These are phyloP conservation scores for Iguana delicatissima DNA, from an alignment of 2,797 vertebrate species.

Conservation along the genomic window DNA sequence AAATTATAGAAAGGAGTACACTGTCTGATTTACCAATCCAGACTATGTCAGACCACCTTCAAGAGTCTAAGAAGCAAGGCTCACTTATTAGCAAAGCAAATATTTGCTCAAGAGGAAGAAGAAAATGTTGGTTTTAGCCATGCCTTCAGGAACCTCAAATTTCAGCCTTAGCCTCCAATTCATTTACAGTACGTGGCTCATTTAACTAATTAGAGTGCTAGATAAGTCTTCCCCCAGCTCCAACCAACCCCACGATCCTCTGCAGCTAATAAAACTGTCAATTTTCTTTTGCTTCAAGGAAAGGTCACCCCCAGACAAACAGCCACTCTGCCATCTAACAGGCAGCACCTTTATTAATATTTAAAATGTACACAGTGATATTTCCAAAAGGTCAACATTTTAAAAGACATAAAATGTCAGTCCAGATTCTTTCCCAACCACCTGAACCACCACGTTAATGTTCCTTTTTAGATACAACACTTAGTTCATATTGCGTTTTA, in stretches of 20 bases:
- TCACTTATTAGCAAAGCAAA: constrained; percentile 28
- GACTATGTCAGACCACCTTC: not conserved
- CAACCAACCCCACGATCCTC: constrained; percentile 53
- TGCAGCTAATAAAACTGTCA: constrained; percentile 83
- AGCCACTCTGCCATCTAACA: constrained; percentile 78
- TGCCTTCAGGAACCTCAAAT: constrained; percentile 41
- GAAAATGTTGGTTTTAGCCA: not conserved
- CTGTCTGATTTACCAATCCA: not conserved
- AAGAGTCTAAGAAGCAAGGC: not conserved
- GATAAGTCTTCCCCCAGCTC: constrained; percentile 49
- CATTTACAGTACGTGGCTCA: constrained; percentile 59
- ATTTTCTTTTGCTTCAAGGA: constrained; percentile 82
- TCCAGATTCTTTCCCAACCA: constrained; percentile 68
- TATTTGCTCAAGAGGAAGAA: constrained; percentile 9
- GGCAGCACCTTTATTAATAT: constrained; percentile 90
- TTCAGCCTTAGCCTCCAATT: constrained; percentile 30
- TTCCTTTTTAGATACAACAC: constrained; percentile 56
- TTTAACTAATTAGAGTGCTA: constrained; percentile 74
- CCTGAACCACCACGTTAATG: constrained; percentile 46
- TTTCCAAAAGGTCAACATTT: constrained; percentile 92
- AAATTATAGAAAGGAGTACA: not conserved
- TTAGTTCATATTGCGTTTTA: constrained; percentile 70
- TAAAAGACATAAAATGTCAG: constrained; percentile 86
- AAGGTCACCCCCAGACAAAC: constrained; percentile 82
- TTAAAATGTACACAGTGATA: constrained; percentile 96